Percentiles rank a stretch among this genome's conserved stretches.
These are phyloP conservation scores for Pseudoips prasinana DNA, from an alignment of 2,888 invertebrate species.

Conservation along the genomic window DNA sequence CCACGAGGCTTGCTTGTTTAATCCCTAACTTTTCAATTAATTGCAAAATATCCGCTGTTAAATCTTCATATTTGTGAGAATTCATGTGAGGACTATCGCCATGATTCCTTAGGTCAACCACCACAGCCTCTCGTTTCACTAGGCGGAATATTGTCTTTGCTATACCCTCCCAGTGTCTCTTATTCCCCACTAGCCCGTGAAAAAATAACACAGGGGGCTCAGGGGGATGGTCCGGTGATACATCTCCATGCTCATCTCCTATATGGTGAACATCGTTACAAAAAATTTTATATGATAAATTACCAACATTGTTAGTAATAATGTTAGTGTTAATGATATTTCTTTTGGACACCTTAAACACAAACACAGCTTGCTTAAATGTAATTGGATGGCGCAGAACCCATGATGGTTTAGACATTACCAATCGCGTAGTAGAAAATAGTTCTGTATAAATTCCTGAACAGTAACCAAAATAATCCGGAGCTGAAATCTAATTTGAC, in stretches of 20 bases:
- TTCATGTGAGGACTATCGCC: slow-evolving; percentile 92
- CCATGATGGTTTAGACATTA: no score
- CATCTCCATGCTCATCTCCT: slow-evolving; percentile 14
- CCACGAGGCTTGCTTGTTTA: slow-evolving; percentile 85
- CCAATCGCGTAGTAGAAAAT: no score
- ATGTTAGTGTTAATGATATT: no score
- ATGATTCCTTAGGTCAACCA: slow-evolving; percentile 96
- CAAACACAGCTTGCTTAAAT: slow-evolving; percentile 8
- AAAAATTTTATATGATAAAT: slow-evolving; percentile 60
- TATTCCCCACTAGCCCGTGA: slow-evolving; percentile 94
- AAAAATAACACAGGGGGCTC: slow-evolving; percentile 76
- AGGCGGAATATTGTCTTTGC: slow-evolving; percentile 86
- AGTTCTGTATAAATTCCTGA: no score
- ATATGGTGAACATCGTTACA: slow-evolving; percentile 38
- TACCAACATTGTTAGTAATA: slow-evolving; percentile 30
- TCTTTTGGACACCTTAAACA: no score
- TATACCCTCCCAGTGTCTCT: slow-evolving; percentile 92
- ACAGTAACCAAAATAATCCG: no score
- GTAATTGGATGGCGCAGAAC: no score
- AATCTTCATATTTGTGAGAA: slow-evolving; percentile 87
- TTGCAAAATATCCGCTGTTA: slow-evolving; percentile 87
- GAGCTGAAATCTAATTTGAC: no score
- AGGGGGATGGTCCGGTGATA: background rate
- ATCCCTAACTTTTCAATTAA: slow-evolving; percentile 84
- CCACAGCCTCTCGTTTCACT: slow-evolving; percentile 88